A percentile compares a stretch with the other conserved stretches of the same genome.
Evolutionary conservation across 2,113 vertebrate genomes (phyloP).

Genomic region (Dicaeum eximium): DNA sequence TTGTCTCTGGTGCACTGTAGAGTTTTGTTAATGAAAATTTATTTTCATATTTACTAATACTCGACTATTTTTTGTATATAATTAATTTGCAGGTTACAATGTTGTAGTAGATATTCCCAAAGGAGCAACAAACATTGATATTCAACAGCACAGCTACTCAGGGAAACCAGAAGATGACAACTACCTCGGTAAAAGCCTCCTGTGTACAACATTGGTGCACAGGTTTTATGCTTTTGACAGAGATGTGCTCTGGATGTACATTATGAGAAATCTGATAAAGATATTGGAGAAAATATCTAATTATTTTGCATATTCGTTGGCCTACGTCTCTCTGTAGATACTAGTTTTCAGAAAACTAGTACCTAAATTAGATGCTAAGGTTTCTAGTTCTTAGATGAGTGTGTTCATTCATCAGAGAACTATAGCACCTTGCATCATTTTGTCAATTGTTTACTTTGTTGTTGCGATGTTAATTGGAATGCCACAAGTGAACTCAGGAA

Average conservation of each 20-base stretch:
- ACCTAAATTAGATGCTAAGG: not conserved
- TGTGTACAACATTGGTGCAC: not conserved
- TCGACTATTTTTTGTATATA: not conserved
- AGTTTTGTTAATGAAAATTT: not conserved
- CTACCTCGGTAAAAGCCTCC: conserved; percentile 87
- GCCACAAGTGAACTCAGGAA: not conserved
- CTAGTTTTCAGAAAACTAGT: not conserved
- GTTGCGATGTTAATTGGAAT: not conserved
- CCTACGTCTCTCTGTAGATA: not conserved
- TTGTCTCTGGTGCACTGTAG: not conserved
- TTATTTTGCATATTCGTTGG: not conserved
- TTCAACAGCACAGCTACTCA: conserved; percentile 94
- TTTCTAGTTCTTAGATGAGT: not conserved
- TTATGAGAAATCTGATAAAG: not conserved
- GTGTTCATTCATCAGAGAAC: not conserved
- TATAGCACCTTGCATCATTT: not conserved
- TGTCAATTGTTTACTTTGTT: not conserved
- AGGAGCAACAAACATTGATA: conserved; percentile 94
- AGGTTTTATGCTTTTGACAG: not conserved
- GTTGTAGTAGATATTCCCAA: conserved; percentile 87
- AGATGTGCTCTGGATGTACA: not conserved
- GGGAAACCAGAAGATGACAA: conserved; percentile 95
- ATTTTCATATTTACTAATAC: not conserved
- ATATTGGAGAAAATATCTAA: not conserved
- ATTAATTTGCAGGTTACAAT: conserved; percentile 85